Evolutionary conservation across 2,888 invertebrate genomes (phyloP), one percentile per base, ranked within the genome.

Genomic region (Bombylius discolor): DNA sequence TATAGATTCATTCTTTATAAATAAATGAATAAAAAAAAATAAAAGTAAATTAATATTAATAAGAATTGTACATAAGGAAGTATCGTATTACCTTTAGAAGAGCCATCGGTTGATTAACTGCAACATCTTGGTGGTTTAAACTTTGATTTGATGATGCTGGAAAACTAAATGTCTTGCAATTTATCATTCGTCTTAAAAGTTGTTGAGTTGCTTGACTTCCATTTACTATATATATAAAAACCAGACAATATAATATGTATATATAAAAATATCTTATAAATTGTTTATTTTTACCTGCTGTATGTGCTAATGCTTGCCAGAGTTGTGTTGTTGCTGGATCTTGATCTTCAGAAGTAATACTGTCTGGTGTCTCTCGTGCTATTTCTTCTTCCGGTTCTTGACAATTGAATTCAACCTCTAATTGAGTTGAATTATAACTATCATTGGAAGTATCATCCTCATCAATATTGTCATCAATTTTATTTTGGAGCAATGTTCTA

Each of bases 201-300:
- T 87, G 87, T 69, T 87, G 87, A 56, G 87, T 85, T 47, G 88
- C 85, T 69, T 87, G 87, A 32, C 83, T 85, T 56, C 80, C 79
- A 55, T 68, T 68, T 52, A 68, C 68, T 51, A 80, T 79, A 62
- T 78, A 79, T 78, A 70, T 44, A 55, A 62, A 58, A 34, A 65
- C 56, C 49, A 49, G 11, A 42, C 4, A 57, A 57, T 31, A 14
- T 48, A 45, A 49, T 51, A 33, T 45, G 44, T 32, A 31, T n/a
- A 46, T 49, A 3, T 48, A 14, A 47, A 47, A 47, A 23, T 39
- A 13, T 36, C 45, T 39, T 46, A 31, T 48, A 52, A 50, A 36
- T 14, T 9, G 32, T 50, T 9, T 8, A 34, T n/a, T 49, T 61
- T 65, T 64, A 74, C 74, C 71, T 59, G 72, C 70, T 33, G 71